Conservation (phyloP, 2,888 invertebrate species). For the Brachycybe producta region DNA sequence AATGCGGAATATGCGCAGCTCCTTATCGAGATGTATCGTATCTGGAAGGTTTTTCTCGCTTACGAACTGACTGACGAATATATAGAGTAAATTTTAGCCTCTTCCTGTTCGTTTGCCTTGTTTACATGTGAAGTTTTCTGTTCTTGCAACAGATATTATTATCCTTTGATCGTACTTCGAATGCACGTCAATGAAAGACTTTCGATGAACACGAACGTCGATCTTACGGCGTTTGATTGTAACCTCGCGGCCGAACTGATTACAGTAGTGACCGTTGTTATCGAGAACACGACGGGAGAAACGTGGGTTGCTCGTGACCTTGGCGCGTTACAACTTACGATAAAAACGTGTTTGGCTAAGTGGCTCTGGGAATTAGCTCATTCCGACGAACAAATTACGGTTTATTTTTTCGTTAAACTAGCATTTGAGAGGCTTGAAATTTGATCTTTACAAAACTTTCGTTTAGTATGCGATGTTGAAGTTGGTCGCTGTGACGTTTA, state of each 20-base stretch:
- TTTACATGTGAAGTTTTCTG: conserved; percentile 12
- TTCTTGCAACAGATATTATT: conserved; percentile 38
- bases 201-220: conserved; percentile 37
- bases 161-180: conserved; percentile 43
- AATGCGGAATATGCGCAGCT: conserved; percentile 29
- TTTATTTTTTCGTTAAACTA: conserved; percentile 7
- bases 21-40: conserved; percentile 38
- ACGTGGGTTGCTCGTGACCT: conserved; percentile 17
- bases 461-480: conserved; percentile 27
- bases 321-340: conserved; percentile 25
- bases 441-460: background rate
- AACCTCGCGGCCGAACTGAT: conserved; percentile 37
- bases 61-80: conserved; percentile 41
- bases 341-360: conserved; percentile 25
- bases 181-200: conserved; percentile 48
- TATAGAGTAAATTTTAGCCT: conserved; percentile 20
- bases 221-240: conserved; percentile 38
- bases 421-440: background rate
- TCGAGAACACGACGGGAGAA: background rate
- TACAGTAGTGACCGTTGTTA: background rate
- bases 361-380: conserved; percentile 26
- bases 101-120: background rate
- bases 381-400: conserved; percentile 19
- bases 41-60: conserved; percentile 44
- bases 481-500: conserved; percentile 25